phyloP scores from a whole-genome alignment of 2,888 invertebrate species.

The Thelaira solivaga region DNA sequence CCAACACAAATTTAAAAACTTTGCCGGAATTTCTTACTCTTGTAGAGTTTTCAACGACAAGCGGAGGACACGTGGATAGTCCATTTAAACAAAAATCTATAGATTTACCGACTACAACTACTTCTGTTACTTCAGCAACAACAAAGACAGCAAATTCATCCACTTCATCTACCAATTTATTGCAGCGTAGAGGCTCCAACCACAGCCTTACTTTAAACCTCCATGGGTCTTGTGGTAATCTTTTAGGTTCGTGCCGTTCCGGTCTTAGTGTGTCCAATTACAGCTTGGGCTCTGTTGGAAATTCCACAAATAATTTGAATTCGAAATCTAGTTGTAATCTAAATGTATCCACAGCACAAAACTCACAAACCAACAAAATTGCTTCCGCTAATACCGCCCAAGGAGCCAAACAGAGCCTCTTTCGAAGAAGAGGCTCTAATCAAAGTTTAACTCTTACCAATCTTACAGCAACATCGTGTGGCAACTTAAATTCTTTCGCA shows the following conservation, averaged over 20 bases:
- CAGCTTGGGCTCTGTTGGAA: slow-evolving; percentile 79
- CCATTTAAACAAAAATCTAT: slow-evolving; percentile 72
- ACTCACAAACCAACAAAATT: slow-evolving; percentile 63
- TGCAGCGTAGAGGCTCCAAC: slow-evolving; percentile 81
- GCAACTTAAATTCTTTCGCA: slow-evolving; percentile 79
- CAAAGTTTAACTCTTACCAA: slow-evolving; percentile 65
- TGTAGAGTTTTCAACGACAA: slow-evolving; percentile 79
- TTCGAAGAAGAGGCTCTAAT: slow-evolving; percentile 68
- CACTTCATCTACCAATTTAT: slow-evolving; percentile 70
- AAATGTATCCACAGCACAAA: slow-evolving; percentile 62
- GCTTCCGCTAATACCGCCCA: slow-evolving; percentile 69
- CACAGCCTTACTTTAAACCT: slow-evolving; percentile 80
- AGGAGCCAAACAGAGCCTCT: slow-evolving; percentile 80
- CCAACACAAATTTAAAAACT: slow-evolving; percentile 85
- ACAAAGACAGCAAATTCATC: slow-evolving; percentile 60
- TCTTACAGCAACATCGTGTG: slow-evolving; percentile 75
- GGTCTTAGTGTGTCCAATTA: slow-evolving; percentile 79
- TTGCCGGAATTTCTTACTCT: slow-evolving; percentile 84
- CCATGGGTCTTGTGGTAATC: slow-evolving; percentile 78
- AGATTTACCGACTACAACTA: slow-evolving; percentile 66
- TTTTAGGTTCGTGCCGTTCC: slow-evolving; percentile 71
- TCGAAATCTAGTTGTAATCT: slow-evolving; percentile 73
- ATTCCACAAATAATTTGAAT: slow-evolving; percentile 66
- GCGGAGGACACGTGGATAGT: slow-evolving; percentile 58
- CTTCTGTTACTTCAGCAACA: slow-evolving; percentile 28